Evolutionary conservation across 2,113 vertebrate species (phyloP), one percentile per base, ranked within the genome.

Genomic region (Mormyrus lacerda): DNA sequence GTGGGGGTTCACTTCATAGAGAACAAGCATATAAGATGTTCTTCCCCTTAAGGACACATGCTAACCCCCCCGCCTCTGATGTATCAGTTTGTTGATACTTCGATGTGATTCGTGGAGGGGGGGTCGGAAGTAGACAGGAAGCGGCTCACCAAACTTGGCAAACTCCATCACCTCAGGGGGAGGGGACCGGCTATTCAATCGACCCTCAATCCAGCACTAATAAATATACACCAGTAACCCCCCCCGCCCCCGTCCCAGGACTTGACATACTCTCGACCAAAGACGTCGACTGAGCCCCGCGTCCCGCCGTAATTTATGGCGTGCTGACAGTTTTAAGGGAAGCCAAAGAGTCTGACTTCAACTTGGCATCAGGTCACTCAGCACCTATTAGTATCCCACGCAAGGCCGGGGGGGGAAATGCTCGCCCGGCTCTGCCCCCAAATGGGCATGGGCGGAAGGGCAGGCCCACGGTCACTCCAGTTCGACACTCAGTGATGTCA

Each of bases 251-350:
- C 88, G 88, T 91, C 91, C 87, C 87, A 82, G 58, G 89, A 88
- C 89, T 51, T 87, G 85, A 88, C 87, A 87, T 92, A 89, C 88
- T 92, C 91, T 90, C 92, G 93, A 95, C 94, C 93, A 94, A 94
- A 95, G 95, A 94, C 90, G 90, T 94, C 91, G 92, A 88, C 92
- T 90, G 93, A 89, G 91, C 88, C 87, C 89, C 86, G 82, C 91
- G 88, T 94, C 92, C 92, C 90, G 76, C 90, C 88, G 84, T 96
- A 94, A 96, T 96, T 95, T 96, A 95, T 91, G 93, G 95, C 92
- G 91, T 91, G 93, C 91, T 95, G 95, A 97, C 95, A 96, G 94
- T 93, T 95, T 94, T 92, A 94, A 91, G 91, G 93, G 91, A 93
- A 93, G 94, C 89, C 92, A 92, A 94, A 91, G 94, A 94, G 93